These are phyloP conservation scores for Drosophila tropicalis DNA, from an alignment of 1,140 invertebrate genomes.

Conservation along the genomic window DNA sequence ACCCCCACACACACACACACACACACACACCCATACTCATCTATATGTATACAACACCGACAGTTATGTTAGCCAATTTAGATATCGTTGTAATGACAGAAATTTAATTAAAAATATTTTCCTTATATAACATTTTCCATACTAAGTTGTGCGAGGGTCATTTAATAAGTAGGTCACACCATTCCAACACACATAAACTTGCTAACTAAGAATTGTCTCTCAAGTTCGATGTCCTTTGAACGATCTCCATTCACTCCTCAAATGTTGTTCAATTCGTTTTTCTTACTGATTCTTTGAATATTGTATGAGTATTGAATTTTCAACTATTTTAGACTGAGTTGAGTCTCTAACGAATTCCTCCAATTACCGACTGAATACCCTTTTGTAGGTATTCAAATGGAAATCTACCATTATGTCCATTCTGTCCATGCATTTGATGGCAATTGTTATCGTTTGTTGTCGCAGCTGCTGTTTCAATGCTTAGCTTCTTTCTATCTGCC, in stretches of 20 bases:
- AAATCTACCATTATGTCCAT: conserved; percentile 1
- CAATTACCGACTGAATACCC: neutral
- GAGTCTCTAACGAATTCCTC: neutral
- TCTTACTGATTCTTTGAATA: too few species aligned
- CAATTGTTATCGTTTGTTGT: conserved; percentile 7
- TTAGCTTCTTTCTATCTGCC: neutral
- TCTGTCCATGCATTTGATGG: neutral
- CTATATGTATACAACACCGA: neutral
- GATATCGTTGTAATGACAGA: conserved; percentile 2
- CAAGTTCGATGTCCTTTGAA: too few species aligned
- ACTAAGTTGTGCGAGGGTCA: neutral
- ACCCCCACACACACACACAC: conserved; percentile 14
- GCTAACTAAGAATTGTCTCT: too few species aligned
- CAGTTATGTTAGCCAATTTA: neutral
- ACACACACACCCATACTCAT: neutral
- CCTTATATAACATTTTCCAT: neutral
- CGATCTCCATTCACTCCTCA: too few species aligned
- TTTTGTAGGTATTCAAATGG: neutral
- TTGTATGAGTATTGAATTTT: too few species aligned
- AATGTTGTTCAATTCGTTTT: too few species aligned
- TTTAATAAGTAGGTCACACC: neutral
- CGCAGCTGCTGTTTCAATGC: neutral
- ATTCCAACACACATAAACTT: too few species aligned
- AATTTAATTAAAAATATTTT: conserved; percentile 14
- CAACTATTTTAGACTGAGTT: too few species aligned